Percentiles rank a stretch among this genome's conserved stretches.
Evolutionary conservation across 2,113 vertebrate species (phyloP).

Genomic region (Salvator merianae): DNA sequence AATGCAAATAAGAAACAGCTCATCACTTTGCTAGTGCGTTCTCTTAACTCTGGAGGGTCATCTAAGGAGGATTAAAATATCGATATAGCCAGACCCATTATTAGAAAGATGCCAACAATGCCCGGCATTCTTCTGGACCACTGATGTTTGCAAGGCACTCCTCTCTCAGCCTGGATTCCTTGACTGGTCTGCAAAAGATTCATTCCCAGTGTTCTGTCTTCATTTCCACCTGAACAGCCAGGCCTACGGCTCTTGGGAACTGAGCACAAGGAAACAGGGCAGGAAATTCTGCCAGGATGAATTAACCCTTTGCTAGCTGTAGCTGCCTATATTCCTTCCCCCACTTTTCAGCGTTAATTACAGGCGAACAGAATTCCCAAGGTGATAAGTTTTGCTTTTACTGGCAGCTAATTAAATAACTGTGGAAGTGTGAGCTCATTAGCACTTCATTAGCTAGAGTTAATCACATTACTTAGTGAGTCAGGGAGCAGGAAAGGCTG

Average conservation of each 20-base stretch:
- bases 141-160: neutral
- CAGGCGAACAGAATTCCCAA: conserved; percentile 19
- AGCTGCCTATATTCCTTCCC: neutral
- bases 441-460: conserved; percentile 32
- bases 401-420: conserved; percentile 37
- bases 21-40: too few relatives aligned
- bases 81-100: too few relatives aligned
- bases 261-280: neutral
- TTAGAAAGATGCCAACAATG: neutral
- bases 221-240: neutral
- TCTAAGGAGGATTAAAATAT: too few relatives aligned
- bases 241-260: neutral
- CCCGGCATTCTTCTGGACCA: neutral
- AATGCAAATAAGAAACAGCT: too few relatives aligned
- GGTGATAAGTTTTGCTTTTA: conserved; percentile 31
- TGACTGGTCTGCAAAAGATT: neutral
- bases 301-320: conserved; percentile 6
- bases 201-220: neutral
- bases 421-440: conserved; percentile 27
- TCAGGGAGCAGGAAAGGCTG: conserved; percentile 11
- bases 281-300: neutral
- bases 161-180: neutral
- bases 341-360: conserved; percentile 20
- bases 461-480: conserved; percentile 37
- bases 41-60: too few relatives aligned